A percentile compares a stretch with the other conserved stretches of the same genome.
phyloP scores from a whole-genome alignment of 1,140 invertebrate genomes.

The Metopolophium dirhodum region DNA sequence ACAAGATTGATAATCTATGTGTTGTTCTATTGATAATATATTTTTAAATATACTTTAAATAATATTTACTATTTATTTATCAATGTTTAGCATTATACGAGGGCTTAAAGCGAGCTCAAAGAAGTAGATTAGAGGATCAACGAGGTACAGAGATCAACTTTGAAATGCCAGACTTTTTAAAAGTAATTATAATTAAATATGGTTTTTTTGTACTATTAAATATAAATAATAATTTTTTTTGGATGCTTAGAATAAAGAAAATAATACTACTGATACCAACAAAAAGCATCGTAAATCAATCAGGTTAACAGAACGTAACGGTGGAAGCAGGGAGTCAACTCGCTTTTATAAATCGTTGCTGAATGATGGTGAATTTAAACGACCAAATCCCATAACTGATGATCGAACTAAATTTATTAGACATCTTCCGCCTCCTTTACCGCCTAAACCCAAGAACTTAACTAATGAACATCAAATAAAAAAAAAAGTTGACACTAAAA shows the following conservation, averaged over 20 bases:
- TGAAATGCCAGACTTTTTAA: constrained; percentile 80
- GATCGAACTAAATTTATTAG: neutral
- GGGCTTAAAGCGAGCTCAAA: constrained; percentile 77
- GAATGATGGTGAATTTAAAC: constrained; percentile 46
- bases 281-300: constrained; percentile 48
- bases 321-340: neutral
- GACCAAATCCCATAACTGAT: constrained; percentile 38
- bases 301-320: constrained; percentile 8
- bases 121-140: constrained; percentile 79
- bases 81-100: constrained; percentile 71
- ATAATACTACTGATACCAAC: constrained; percentile 8
- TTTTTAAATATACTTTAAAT: neutral
- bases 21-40: neutral
- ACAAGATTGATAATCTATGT: neutral
- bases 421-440: constrained; percentile 60
- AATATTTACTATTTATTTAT: neutral
- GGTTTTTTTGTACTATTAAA: neutral
- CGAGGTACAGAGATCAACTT: constrained; percentile 82
- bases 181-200: constrained; percentile 63
- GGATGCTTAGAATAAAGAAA: constrained; percentile 48
- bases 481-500: constrained; percentile 34
- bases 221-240: neutral
- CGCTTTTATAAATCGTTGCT: constrained; percentile 24
- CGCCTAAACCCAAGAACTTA: constrained; percentile 61
- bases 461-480: constrained; percentile 4